Evolutionary conservation across 2,113 vertebrate genomes (phyloP).

Genomic region (Myanophis thanlyinensis): DNA sequence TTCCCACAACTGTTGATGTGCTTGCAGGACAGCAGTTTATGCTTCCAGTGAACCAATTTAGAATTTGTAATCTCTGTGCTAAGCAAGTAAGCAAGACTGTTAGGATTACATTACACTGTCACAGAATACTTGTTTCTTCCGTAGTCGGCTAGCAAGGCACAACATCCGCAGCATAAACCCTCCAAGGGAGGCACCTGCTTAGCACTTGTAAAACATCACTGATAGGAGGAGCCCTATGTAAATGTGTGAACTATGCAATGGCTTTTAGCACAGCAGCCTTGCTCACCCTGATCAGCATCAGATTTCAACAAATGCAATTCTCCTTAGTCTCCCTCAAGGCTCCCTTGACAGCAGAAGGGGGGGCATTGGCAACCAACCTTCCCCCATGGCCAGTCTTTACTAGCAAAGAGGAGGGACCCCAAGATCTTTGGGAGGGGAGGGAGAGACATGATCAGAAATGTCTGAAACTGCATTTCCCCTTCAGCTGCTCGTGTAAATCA

Average conservation of each 20-base stretch:
- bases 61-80: background rate
- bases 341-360: background rate
- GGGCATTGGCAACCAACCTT: conserved; percentile 11
- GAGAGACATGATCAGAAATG: background rate
- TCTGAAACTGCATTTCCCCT: background rate
- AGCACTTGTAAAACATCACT: background rate
- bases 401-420: background rate
- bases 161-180: background rate
- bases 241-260: too few species aligned
- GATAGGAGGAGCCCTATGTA: background rate
- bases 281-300: background rate
- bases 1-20: background rate
- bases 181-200: background rate
- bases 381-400: background rate
- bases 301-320: background rate
- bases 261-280: background rate
- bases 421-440: background rate
- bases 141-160: background rate
- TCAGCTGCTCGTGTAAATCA: conserved; percentile 18
- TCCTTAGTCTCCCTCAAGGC: conserved; percentile 14
- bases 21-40: background rate
- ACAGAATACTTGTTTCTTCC: background rate
- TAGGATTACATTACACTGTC: background rate
- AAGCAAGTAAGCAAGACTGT: background rate
- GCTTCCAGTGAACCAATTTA: background rate